A percentile compares a stretch with the other conserved stretches of the same genome.
Evolutionary conservation across 2,888 invertebrate species (phyloP).

Genomic region (Mesoligia furuncula): DNA sequence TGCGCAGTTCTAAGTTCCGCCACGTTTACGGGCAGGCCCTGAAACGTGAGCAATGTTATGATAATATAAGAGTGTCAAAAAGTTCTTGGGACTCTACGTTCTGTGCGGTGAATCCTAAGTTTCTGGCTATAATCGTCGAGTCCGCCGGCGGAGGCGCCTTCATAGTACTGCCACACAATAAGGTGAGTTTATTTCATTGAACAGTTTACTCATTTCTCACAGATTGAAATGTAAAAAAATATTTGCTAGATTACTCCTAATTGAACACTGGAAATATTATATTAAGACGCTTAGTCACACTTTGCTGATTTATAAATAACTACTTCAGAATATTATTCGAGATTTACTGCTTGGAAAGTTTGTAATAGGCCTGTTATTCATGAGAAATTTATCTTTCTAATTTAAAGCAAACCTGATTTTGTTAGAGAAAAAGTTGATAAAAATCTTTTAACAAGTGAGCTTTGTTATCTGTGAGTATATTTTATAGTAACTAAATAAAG

Average conservation of each 20-base stretch:
- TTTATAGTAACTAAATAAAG: background rate
- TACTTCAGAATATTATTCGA: slow-evolving; percentile 33
- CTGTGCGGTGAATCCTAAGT: slow-evolving; percentile 99
- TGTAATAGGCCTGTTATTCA: background rate
- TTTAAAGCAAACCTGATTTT: background rate
- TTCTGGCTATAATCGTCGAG: slow-evolving; percentile 99
- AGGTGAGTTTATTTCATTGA: slow-evolving; percentile 90
- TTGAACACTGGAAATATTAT: slow-evolving; percentile 58
- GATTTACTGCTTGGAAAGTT: slow-evolving; percentile 11
- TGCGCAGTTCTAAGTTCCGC: slow-evolving; percentile 99
- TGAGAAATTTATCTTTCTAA: background rate
- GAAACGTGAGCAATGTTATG: slow-evolving; percentile 99
- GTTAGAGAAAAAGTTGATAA: background rate
- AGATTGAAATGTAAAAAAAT: slow-evolving; percentile 41
- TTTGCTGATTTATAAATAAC: slow-evolving; percentile 64
- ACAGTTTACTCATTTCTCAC: slow-evolving; percentile 57
- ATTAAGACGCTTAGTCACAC: slow-evolving; percentile 65
- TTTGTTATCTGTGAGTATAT: background rate
- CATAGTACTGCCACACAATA: slow-evolving; percentile 97
- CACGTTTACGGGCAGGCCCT: slow-evolving; percentile 97
- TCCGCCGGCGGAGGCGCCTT: slow-evolving; percentile 99
- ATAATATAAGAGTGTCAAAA: slow-evolving; percentile 98
- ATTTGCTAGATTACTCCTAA: slow-evolving; percentile 38
- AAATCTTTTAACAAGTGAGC: background rate
- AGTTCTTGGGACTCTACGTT: slow-evolving; percentile 99